These are phyloP conservation scores for Paratrypauchen microcephalus DNA, from an alignment of 2,797 vertebrate genomes.

Conservation along the genomic window DNA sequence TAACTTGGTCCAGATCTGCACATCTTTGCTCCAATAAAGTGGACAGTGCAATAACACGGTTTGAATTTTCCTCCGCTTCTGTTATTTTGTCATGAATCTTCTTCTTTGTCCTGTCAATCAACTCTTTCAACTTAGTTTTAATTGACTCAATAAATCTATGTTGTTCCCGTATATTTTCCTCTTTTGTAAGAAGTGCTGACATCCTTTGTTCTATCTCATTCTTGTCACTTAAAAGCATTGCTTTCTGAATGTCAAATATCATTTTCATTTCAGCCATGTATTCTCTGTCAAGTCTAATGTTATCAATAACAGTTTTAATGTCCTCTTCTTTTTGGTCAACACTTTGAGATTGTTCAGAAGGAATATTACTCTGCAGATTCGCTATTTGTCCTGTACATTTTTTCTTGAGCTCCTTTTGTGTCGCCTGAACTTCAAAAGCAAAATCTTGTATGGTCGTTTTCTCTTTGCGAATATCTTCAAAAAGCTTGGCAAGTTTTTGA, in stretches of 20 bases:
- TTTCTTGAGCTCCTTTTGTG: neutral
- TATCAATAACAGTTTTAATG: neutral
- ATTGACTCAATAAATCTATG: neutral
- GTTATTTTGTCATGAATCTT: neutral
- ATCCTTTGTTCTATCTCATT: neutral
- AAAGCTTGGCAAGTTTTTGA: neutral
- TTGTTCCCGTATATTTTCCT: neutral
- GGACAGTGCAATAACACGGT: neutral
- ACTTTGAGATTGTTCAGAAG: neutral
- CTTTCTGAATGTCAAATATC: slow-evolving; percentile 1
- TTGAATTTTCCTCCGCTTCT: neutral
- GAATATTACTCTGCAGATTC: neutral
- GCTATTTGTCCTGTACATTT: neutral
- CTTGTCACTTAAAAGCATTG: slow-evolving; percentile 7
- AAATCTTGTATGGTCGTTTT: neutral
- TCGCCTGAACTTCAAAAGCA: neutral
- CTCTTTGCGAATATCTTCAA: neutral
- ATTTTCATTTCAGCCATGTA: neutral
- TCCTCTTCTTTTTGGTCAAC: neutral
- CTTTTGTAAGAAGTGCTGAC: neutral
- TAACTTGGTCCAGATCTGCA: slow-evolving; percentile 1
- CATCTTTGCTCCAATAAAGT: neutral
- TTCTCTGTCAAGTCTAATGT: slow-evolving; percentile 10
- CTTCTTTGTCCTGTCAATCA: too few species aligned
- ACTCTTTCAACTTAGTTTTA: neutral